Base-by-base conservation (phyloP, 2,888 invertebrate genomes). In the Ditula angustiorana region DNA sequence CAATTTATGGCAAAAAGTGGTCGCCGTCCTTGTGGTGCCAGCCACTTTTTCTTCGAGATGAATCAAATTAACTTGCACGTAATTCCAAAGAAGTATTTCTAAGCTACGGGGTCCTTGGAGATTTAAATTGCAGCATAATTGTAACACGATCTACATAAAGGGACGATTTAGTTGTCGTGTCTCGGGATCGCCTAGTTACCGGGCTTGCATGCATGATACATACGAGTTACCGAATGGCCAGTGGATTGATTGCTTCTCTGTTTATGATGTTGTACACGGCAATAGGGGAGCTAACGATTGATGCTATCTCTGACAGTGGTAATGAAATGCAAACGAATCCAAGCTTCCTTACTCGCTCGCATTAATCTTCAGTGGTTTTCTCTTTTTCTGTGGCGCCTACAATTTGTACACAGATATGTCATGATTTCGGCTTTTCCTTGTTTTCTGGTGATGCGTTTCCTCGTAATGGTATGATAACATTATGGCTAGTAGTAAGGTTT, bases 241-340 rank as follows among this genome's bases (percentile, higher is more conserved):
- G 52, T 58, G 33, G 52, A 64, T 64, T 53, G 63, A 64, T 64
- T 52, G 63, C 63, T 49, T 57, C 52, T 26, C 44, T 64, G 58
- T 64, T 64, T 53, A 64, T 64, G 63, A 64, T 52, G 58, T 64
- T 53, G 58, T 52, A 64, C 50, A 10, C 47, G 50, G 30, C 50
- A 41, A 56, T 49, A 56, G 62, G 28, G 55, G 47, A 53, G 63
- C 56, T 44, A 60, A 58, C 69, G 61, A 67, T 69, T 63, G 67
- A 66, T 67, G 60, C 47, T 67, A 68, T 71, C 73, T 70, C 72
- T 64, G 69, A 59, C 66, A 68, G 35, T 71, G 65, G 77, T 86
- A 86, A 87, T 87, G 86, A 87, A 87, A 85, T 85, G 87, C 83
- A 87, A 87, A 86, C 85, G 82, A 76, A 80, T 75, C 72, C 75